A percentile compares a stretch with the other conserved stretches of the same genome.
Evolutionary conservation across 1,140 invertebrate species (phyloP).

Genomic region (Pseudomyrmex pallidus): DNA sequence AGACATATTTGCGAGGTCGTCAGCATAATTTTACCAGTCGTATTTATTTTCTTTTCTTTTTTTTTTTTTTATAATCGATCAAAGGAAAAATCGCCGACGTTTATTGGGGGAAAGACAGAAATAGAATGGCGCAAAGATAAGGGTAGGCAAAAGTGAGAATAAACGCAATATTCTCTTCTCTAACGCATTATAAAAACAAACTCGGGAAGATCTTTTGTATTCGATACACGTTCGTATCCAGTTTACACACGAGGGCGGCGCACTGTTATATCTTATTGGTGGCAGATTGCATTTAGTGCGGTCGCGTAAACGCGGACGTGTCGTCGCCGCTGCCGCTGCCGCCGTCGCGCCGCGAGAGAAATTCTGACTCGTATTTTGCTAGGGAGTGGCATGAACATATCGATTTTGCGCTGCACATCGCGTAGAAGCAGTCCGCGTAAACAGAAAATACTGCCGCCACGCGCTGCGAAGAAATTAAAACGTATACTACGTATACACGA

Average conservation of each 20-base stretch:
- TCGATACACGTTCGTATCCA: neutral
- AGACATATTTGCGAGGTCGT: no score
- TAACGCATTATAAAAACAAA: neutral
- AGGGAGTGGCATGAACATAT: conserved; percentile 71
- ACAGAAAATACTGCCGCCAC: conserved; percentile 56
- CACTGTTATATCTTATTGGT: conserved; percentile 57
- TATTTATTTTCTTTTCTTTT: no score
- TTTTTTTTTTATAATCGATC: no score
- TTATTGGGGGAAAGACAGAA: no score
- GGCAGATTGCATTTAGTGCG: conserved; percentile 44
- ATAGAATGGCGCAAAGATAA: no score
- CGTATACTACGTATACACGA: conserved; percentile 25
- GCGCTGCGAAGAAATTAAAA: conserved; percentile 52
- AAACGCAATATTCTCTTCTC: no score
- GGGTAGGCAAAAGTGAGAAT: no score
- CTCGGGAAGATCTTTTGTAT: neutral
- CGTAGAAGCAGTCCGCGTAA: conserved; percentile 48
- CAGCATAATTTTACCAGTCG: no score
- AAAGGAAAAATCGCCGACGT: no score
- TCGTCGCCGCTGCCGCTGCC: conserved; percentile 37
- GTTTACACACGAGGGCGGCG: neutral
- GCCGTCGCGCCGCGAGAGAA: conserved; percentile 36
- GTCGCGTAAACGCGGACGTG: conserved; percentile 64
- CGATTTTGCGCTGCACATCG: conserved; percentile 62
- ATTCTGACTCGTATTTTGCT: conserved; percentile 68